phyloP scores from a whole-genome alignment of 2,888 invertebrate genomes.

The Epistrophe eligans region DNA sequence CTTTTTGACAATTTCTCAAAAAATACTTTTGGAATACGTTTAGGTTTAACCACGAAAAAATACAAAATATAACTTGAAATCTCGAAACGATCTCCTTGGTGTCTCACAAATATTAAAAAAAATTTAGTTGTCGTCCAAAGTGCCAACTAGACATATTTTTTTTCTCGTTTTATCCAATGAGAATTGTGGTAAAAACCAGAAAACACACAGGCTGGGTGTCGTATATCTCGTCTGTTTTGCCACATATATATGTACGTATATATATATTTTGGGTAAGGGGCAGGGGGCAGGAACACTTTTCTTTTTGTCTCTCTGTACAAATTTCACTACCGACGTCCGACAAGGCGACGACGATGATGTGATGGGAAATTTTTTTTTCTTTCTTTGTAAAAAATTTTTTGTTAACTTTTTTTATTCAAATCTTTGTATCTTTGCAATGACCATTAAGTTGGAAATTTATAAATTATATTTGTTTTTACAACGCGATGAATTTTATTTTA shows the following conservation, averaged over 20 bases:
- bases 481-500: conserved; percentile 15
- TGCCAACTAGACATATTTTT: conserved; percentile 78
- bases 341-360: conserved; percentile 22
- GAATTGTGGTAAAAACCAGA: conserved; percentile 69
- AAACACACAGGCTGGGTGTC: conserved; percentile 56
- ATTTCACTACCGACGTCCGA: conserved; percentile 59
- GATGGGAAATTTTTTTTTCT: conserved; percentile 36
- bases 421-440: background rate
- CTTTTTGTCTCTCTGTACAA: conserved; percentile 53
- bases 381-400: conserved; percentile 18
- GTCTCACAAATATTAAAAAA: conserved; percentile 27
- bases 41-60: conserved; percentile 8
- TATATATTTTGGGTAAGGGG: background rate
- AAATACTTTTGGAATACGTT: background rate
- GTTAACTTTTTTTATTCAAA: conserved; percentile 7
- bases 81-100: conserved; percentile 43
- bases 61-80: conserved; percentile 47
- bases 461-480: background rate
- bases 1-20: conserved; percentile 9
- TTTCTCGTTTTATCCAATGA: conserved; percentile 74
- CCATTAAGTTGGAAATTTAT: background rate
- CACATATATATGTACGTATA: conserved; percentile 14
- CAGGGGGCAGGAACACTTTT: conserved; percentile 50
- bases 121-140: conserved; percentile 74
- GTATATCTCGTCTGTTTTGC: conserved; percentile 64